Percentiles rank a stretch among this genome's conserved stretches.
phyloP scores from a whole-genome alignment of 2,797 vertebrate genomes.

The Myripristis murdjan region DNA sequence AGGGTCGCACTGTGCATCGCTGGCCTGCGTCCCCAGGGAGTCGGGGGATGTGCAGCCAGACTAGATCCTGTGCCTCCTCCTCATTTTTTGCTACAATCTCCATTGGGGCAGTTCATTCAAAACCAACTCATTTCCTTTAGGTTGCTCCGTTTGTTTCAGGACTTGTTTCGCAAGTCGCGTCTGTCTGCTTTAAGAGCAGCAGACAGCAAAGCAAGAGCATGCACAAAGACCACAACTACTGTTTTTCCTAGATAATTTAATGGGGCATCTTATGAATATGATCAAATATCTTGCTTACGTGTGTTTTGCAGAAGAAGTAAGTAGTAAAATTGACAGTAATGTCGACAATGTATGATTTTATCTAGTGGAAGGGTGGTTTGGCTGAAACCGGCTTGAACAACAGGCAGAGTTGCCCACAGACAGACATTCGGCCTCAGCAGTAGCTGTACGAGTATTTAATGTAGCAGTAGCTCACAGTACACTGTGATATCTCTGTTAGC shows the following conservation, averaged over 20 bases:
- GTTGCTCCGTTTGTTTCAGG: slow-evolving; percentile 39
- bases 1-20: slow-evolving; percentile 70
- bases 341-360: slow-evolving; percentile 42
- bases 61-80: slow-evolving; percentile 60
- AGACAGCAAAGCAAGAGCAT: slow-evolving; percentile 66
- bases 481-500: slow-evolving; percentile 88
- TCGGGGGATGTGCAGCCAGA: slow-evolving; percentile 44
- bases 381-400: slow-evolving; percentile 79
- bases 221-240: slow-evolving; percentile 83
- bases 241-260: slow-evolving; percentile 70
- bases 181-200: slow-evolving; percentile 34
- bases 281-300: slow-evolving; percentile 71
- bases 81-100: slow-evolving; percentile 29
- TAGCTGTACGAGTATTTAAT: slow-evolving; percentile 89
- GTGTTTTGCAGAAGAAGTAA: slow-evolving; percentile 66
- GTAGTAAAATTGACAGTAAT: slow-evolving; percentile 45
- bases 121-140: slow-evolving; percentile 20
- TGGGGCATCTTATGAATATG: slow-evolving; percentile 39
- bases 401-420: slow-evolving; percentile 58
- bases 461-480: slow-evolving; percentile 88
- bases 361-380: slow-evolving; percentile 51
- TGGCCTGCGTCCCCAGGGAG: slow-evolving; percentile 66
- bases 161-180: slow-evolving; percentile 37
- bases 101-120: slow-evolving; percentile 30
- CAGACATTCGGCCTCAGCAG: slow-evolving; percentile 54